Evolutionary conservation across 30 jellyfish, hydroid and myxozoan species (phyloP), one percentile per base, ranked within the genome.

Genomic region (Cassiopea andromeda): DNA sequence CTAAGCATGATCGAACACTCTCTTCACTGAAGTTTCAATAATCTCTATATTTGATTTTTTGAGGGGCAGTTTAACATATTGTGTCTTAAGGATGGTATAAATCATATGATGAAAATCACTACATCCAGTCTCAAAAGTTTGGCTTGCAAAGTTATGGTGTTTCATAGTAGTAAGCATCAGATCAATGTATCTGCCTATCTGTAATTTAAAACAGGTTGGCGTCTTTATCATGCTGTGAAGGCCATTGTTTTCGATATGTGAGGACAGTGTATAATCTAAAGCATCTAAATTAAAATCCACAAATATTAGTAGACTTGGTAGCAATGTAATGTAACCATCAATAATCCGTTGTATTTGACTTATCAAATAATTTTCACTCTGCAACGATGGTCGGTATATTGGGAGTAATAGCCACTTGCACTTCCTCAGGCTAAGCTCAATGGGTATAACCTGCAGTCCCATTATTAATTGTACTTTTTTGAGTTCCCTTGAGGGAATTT

Each of bases 211-310:
- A 59, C 87, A 78, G 9, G 87, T 78, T 15, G 87, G 75, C 5
- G 75, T 54, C 44, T 78, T 78, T 46, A 54, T 54, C 49, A 78
- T n/a, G 73, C 87, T 46, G 73, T 49, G 16, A 46, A 78, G 87
- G n/a, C 54, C 54, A 19, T 78, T 48, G n/a, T 48, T n/a, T 46
- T 78, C 87, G 48, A 78, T 1, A 19, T 48, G 19, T 3, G 12
- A 9, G 19, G 82, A 5, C 60, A 73, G 12, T 3, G 19, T 78
- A 60, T 50, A 15, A 82, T 66, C 19, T 44, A 5, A 61, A 45
- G 82, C 48, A 61, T 83, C 92, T 64, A 83, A 17, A 77, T 83
- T 83, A 50, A 83, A 69, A 71, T 83, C 92, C 7, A 84, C 84
- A 71, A 83, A 48, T 46, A 83, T 48, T 14, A 69, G 47, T 61